phyloP scores from a whole-genome alignment of 2,113 vertebrate genomes.

The Aepyceros melampus region DNA sequence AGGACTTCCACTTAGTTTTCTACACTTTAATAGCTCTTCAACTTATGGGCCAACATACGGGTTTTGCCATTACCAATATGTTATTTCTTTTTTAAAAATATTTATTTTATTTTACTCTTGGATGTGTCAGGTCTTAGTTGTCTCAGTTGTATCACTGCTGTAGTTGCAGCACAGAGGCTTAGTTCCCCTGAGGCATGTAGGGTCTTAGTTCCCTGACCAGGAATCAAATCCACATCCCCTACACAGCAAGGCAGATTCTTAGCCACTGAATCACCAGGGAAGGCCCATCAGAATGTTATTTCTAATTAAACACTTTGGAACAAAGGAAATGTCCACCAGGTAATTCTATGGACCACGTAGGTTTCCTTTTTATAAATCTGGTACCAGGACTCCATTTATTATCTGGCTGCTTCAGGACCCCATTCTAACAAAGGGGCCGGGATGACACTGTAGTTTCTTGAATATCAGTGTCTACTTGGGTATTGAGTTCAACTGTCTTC shows the following conservation, averaged over 20 bases:
- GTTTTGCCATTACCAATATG: background rate
- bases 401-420: background rate
- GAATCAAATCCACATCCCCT: background rate
- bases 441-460: background rate
- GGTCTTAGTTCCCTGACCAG: accelerated
- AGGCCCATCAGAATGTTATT: background rate
- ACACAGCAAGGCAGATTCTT: background rate
- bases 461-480: background rate
- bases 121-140: background rate
- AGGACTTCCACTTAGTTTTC: background rate
- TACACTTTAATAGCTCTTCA: background rate
- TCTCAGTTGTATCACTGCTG: background rate
- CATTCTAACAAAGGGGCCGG: background rate
- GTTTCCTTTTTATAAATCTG: background rate
- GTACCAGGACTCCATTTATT: background rate
- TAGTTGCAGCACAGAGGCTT: background rate
- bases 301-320: background rate
- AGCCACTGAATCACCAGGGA: background rate
- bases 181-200: background rate
- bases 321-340: background rate
- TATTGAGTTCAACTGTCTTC: background rate
- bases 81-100: background rate
- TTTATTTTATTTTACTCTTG: background rate
- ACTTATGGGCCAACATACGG: background rate
- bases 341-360: background rate